phyloP scores from a whole-genome alignment of 2,888 invertebrate species.

The Cerceris ruficornis region DNA sequence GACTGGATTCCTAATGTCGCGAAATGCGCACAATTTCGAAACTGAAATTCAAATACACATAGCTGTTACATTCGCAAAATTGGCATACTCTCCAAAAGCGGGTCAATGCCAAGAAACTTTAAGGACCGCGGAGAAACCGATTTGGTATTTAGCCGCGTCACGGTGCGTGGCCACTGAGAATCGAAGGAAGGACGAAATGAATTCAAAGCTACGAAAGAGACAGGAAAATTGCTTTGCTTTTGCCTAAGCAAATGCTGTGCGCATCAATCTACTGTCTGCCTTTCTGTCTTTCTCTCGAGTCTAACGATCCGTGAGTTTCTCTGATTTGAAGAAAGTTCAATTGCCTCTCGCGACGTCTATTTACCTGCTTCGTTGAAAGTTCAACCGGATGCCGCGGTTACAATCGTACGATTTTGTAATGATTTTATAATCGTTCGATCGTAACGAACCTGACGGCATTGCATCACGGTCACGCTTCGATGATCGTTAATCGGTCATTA shows the following conservation, averaged over 20 bases:
- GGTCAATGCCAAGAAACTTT: no score
- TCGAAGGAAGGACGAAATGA: no score
- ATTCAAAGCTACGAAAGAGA: not conserved
- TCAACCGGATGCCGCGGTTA: constrained; percentile 22
- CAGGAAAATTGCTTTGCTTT: constrained; percentile 14
- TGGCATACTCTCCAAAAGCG: no score
- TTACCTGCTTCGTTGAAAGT: constrained; percentile 29
- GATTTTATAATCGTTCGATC: constrained; percentile 46
- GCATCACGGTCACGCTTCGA: constrained; percentile 18
- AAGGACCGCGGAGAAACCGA: no score
- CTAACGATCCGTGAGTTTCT: constrained; percentile 28
- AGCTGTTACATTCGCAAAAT: no score
- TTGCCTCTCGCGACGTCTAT: constrained; percentile 21
- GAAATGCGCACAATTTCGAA: no score
- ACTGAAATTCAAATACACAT: no score
- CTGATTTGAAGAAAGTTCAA: constrained; percentile 47
- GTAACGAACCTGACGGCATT: constrained; percentile 34
- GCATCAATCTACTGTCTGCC: constrained; percentile 27
- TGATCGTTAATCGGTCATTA: constrained; percentile 39
- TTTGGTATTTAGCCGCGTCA: no score
- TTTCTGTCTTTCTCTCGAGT: not conserved
- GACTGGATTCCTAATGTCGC: no score
- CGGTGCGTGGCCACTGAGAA: no score
- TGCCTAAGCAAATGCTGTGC: not conserved
- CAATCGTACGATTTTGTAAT: constrained; percentile 37